These are phyloP conservation scores for Bubalus kerabau DNA, from an alignment of 2,113 vertebrate species.

Conservation along the genomic window DNA sequence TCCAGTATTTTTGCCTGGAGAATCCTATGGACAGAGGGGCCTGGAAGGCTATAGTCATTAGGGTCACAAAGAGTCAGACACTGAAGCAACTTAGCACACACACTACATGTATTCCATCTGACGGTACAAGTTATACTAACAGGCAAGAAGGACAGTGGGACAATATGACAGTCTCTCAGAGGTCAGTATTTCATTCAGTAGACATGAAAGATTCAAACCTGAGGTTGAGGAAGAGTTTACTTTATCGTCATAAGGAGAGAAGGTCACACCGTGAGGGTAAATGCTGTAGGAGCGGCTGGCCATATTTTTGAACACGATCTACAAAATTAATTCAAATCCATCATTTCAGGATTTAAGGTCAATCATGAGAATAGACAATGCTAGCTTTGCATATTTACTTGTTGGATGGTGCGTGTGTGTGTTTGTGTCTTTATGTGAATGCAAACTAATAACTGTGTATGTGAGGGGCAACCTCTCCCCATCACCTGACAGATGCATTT, in stretches of 20 bases:
- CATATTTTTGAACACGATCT: constrained; percentile 97
- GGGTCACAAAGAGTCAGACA: background rate
- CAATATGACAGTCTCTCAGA: background rate
- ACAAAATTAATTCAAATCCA: constrained; percentile 28
- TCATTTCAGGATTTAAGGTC: background rate
- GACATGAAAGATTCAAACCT: constrained; percentile 65
- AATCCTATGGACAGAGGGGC: background rate
- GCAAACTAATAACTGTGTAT: background rate
- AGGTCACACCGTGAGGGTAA: constrained; percentile 95
- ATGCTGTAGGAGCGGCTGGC: constrained; percentile 94
- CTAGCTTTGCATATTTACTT: background rate
- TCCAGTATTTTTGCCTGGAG: background rate
- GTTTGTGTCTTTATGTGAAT: background rate
- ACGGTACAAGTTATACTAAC: background rate
- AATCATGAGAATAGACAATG: background rate
- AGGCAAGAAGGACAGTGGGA: background rate
- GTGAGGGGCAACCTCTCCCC: background rate
- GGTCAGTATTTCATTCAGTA: background rate
- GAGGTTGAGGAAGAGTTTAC: constrained; percentile 84
- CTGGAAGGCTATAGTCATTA: background rate
- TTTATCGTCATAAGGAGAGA: constrained; percentile 88
- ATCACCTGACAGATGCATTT: background rate
- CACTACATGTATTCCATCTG: background rate
- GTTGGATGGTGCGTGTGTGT: background rate
- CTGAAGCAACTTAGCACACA: background rate